Evolutionary conservation across 2,888 invertebrate genomes (phyloP).

Genomic region (Pollenia griseotomentosa): DNA sequence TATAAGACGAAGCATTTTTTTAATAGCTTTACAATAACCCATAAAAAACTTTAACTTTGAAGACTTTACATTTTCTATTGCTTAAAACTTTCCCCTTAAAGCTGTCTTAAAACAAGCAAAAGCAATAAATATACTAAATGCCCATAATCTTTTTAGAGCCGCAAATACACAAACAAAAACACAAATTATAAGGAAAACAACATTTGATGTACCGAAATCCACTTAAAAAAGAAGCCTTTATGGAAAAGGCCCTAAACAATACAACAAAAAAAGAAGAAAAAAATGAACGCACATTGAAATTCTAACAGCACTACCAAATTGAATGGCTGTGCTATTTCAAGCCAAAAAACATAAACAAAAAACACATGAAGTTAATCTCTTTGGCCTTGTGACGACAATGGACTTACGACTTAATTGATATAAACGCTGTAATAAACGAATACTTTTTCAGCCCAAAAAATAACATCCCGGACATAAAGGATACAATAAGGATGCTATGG

Average conservation of each 20-base stretch:
- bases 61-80: background rate
- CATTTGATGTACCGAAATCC: background rate
- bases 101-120: background rate
- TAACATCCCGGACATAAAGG: background rate
- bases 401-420: slow-evolving; percentile 29
- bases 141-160: slow-evolving; percentile 17
- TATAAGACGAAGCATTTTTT: no score
- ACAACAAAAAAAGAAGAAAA: background rate
- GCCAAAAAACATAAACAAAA: background rate
- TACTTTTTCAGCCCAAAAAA: slow-evolving; percentile 2
- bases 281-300: slow-evolving; percentile 7
- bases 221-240: slow-evolving; percentile 5
- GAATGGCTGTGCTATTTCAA: background rate
- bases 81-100: background rate
- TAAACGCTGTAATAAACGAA: slow-evolving; percentile 18
- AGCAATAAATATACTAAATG: slow-evolving; percentile 17
- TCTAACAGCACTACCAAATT: slow-evolving; percentile 21
- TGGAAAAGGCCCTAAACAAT: background rate
- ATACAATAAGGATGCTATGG: background rate
- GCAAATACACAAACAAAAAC: slow-evolving; percentile 17
- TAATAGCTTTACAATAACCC: no score
- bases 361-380: background rate
- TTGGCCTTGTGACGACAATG: background rate
- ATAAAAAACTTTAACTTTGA: no score
- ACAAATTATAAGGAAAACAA: background rate